Evolutionary conservation across 2,113 vertebrate species (phyloP), one percentile per base, ranked within the genome.

Genomic region (Archilochus colubris): DNA sequence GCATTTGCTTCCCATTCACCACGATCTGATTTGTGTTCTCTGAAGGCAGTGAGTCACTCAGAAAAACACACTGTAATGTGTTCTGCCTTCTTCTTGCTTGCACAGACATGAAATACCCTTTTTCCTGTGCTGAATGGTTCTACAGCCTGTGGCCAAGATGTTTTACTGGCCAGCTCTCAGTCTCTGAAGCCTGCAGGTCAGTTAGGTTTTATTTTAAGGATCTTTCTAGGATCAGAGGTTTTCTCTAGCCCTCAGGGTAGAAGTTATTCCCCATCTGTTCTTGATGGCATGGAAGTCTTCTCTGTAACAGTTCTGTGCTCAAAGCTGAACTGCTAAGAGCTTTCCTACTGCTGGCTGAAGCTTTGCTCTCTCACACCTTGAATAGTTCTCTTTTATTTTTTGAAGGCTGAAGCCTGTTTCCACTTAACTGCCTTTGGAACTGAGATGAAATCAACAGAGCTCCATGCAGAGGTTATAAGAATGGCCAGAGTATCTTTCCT

Each of bases 41-140:
- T 69, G 68, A 74, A 87, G n/a, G 61, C 86, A 82, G 69, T 91
- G 85, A 94, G 24, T 93, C 70, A 88, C 43, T 82, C 91, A 48
- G 46, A 38, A 79, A 67, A 73, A 40, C 64, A 91, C 74, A 28
- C 0, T 25, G 20, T 53, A 58, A 53, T 28, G 54, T 48, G 46
- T 53, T 93, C 85, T 84, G 72, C 82, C 63, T 63, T 72, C 66
- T 90, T 19, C 61, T 75, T 85, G 57, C 75, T 95, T 88, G 58
- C 79, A 63, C 79, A 93, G 70, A 50, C 66, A 40, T 13, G 27
- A 73, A 82, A 86, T 73, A 13, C 20, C 58, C 43, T 36, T 82
- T 91, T 50, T n/a, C 38, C 54, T 44, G 20, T 27, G 82, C 73
- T 88, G 40, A 70, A 33, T 1, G 0, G 44, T 68, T 82, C 36